Evolutionary conservation across 2,888 invertebrate genomes (phyloP).

Genomic region (Trissolcus japonicus): DNA sequence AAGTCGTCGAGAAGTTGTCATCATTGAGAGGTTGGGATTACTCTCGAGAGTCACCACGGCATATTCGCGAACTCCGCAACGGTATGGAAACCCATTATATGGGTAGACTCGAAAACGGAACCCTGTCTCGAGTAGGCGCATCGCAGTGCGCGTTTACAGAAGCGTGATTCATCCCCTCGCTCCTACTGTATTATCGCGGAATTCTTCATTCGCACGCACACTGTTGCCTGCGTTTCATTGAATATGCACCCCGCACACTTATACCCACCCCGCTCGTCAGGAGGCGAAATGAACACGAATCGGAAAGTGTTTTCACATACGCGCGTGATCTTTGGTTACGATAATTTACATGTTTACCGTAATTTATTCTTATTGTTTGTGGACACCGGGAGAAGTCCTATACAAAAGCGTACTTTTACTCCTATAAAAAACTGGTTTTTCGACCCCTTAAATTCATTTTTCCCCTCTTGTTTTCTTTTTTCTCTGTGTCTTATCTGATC

Average conservation of each 20-base stretch:
- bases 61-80: conserved; percentile 35
- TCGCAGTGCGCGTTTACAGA: conserved; percentile 29
- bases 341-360: conserved; percentile 50
- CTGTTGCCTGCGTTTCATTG: conserved; percentile 41
- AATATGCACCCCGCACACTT: conserved; percentile 44
- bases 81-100: conserved; percentile 36
- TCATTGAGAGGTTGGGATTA: conserved; percentile 46
- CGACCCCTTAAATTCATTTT: not conserved
- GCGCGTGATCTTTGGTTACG: conserved; percentile 50
- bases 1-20: conserved; percentile 15
- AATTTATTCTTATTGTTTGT: conserved; percentile 44
- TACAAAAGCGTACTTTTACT: conserved; percentile 19
- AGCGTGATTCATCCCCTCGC: conserved; percentile 50
- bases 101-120: conserved; percentile 51
- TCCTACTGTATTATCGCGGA: conserved; percentile 46
- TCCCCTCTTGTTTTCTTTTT: too few species aligned
- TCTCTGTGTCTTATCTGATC: not conserved
- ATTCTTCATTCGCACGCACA: conserved; percentile 49
- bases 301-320: conserved; percentile 49
- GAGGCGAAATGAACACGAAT: conserved; percentile 42
- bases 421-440: conserved; percentile 1
- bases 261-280: conserved; percentile 26
- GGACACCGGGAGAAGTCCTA: conserved; percentile 21
- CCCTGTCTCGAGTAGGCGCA: conserved; percentile 47
- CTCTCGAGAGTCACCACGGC: conserved; percentile 48